These are phyloP conservation scores for Mythimna albipuncta DNA, from an alignment of 2,888 invertebrate species.

Conservation along the genomic window DNA sequence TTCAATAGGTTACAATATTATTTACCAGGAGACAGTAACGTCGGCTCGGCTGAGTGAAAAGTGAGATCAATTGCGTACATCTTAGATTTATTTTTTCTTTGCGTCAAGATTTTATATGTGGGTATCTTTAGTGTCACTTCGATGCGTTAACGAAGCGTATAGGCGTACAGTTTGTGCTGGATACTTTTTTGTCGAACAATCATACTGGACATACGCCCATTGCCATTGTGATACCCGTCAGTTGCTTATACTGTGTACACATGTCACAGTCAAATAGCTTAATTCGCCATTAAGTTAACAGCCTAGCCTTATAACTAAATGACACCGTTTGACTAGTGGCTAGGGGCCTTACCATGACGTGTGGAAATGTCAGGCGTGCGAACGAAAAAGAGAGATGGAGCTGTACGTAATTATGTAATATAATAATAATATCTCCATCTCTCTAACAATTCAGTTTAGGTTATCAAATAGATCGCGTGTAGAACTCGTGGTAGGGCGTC, in stretches of 20 bases:
- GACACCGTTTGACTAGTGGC: too few relatives aligned
- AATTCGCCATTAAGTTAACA: too few relatives aligned
- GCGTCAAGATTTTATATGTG: background rate
- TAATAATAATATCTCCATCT: too few relatives aligned
- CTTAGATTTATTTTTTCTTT: background rate
- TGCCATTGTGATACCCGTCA: background rate
- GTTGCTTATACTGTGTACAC: background rate
- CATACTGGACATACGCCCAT: background rate
- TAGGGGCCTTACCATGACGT: too few relatives aligned
- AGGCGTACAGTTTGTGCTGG: background rate
- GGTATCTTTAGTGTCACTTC: background rate
- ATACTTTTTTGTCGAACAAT: slow-evolving; percentile 2
- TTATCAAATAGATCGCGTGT: too few relatives aligned
- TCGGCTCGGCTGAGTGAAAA: background rate
- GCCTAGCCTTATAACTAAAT: too few relatives aligned
- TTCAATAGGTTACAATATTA: background rate
- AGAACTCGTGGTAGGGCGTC: too few relatives aligned
- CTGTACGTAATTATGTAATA: too few relatives aligned
- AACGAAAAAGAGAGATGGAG: too few relatives aligned
- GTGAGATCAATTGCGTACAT: background rate
- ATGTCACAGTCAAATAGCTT: too few relatives aligned
- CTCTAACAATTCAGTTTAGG: too few relatives aligned
- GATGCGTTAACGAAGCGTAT: background rate
- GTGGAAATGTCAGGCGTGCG: too few relatives aligned
- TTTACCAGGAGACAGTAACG: background rate